Base-by-base conservation (phyloP, 2,888 invertebrate genomes). In the Drosophila prolongata region DNA sequence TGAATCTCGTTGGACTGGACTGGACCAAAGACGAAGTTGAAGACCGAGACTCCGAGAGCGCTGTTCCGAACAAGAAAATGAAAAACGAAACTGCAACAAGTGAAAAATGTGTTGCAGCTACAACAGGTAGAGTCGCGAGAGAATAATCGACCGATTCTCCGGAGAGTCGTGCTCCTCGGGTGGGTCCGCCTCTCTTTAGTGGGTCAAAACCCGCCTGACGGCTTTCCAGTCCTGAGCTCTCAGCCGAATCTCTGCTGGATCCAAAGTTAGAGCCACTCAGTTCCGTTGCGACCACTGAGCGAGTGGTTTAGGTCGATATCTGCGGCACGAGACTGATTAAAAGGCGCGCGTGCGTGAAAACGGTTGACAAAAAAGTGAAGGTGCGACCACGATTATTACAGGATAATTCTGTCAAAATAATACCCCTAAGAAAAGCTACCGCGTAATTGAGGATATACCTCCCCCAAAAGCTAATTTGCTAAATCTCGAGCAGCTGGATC, bases 251-350 rank as follows among this genome's bases (percentile, higher is more conserved):
- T 75, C 71, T 38, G 75, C 38, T 59, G 46, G 60, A 57, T 19
- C 47, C 46, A 57, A 11, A 55, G 57, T 44, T 38, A 1, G 16
- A 68, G 24, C 34, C 50, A 60, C 87, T 90, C 89, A 92, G 92
- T 92, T 92, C 90, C 85, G 82, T 87, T 90, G 86, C 88, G 91
- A 91, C 91, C 92, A 91, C 91, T 91, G 91, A 87, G 80, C 86
- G 85, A 79, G 81, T 78, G 71, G 60, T 24, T 55, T 55, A 40
- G 57, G 24, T 37, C 55, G 52, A 57, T 38, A 40, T 50, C 54
- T 65, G 50, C 68, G 43, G 34, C 46, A 54, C 24, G 44, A 40
- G 42, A 27, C 40, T 30, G 66, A 34, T 30, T 13, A 30, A 53
- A 66, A 43, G 55, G 49, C 69, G 66, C 66, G 57, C 52, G 74